Base-by-base conservation (phyloP, 1,140 invertebrate genomes). In the Orussus abietinus region DNA sequence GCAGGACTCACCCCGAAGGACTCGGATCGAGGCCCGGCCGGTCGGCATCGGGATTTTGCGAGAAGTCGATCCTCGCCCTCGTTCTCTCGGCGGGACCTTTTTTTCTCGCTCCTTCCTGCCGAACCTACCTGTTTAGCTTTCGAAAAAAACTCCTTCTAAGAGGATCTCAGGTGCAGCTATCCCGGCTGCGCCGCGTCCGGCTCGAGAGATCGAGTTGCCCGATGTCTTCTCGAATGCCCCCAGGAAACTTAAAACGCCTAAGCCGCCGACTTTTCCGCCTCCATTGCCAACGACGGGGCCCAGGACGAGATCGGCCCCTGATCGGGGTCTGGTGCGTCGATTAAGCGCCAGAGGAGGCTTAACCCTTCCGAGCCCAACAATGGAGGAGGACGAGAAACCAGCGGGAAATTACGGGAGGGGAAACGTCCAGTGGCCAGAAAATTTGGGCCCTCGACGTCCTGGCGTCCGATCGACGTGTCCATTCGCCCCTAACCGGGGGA, bases 121-220 rank as follows among this genome's bases (percentile, higher is more conserved):
- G 15, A 35, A 28, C 11, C 20, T 26, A 47, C 33, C 32, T 37
- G 38, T 35, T 42, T 29, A 47, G 26, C 38, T 25, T 41, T 36
- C n/a, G 38, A 37, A 38, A 19, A 42, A n/a, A n/a, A n/a, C n/a
- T n/a, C n/a, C n/a, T n/a, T 48, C 41, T 71, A 71, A 72, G 66
- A 62, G 57, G 66, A n/a, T n/a, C 68, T 72, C 65, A 69, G 64
- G 59, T 62, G 59, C 57, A 59, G 57, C 57, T 66, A 64, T 68
- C 57, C 54, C 44, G n/a, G n/a, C n/a, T n/a, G n/a, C n/a, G n/a
- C 42, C 44, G 57, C 59, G 67, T 70, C 70, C 70, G 66, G 69
- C 66, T 73, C 61, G 60, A 54, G 49, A 59, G 62, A 70, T 73
- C 69, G 57, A 64, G 58, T 73, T 73, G 49, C 69, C 43, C 42